These are phyloP conservation scores for Myrmecophaga tridactyla DNA, from an alignment of 2,113 vertebrate genomes.

Conservation along the genomic window DNA sequence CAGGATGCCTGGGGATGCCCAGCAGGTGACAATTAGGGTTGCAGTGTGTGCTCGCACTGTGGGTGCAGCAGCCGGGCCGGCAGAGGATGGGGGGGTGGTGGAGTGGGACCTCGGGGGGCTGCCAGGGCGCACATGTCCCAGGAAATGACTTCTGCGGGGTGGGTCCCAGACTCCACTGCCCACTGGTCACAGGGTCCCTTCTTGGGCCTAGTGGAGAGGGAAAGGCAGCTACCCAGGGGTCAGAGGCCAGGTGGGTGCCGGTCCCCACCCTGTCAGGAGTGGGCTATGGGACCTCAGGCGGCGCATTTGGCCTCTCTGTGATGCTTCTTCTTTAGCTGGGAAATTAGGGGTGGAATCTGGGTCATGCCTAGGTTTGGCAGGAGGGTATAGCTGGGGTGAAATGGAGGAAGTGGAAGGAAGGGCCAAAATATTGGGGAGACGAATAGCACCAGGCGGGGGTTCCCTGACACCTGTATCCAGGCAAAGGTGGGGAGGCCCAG, in stretches of 20 bases:
- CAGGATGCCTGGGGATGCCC: fast-evolving
- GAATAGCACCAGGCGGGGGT: too few relatives aligned
- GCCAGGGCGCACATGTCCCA: neutral
- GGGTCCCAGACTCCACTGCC: neutral
- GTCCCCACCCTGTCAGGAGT: neutral
- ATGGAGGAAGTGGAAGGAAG: too few relatives aligned
- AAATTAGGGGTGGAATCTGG: neutral
- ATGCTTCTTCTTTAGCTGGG: neutral
- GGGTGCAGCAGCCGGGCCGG: neutral
- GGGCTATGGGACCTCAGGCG: neutral
- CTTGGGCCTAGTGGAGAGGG: neutral
- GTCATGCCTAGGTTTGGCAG: fast-evolving
- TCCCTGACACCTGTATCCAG: neutral
- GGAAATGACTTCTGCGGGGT: too few relatives aligned
- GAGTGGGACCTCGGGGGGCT: neutral
- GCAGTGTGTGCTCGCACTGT: fast-evolving
- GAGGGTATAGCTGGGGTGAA: neutral
- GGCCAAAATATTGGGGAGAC: fast-evolving
- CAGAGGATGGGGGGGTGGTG: neutral
- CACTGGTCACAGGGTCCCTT: neutral
- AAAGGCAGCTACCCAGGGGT: neutral
- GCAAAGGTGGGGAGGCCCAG: neutral
- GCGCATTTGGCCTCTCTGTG: neutral
- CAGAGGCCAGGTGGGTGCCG: neutral
- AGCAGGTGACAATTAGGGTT: neutral